These are phyloP conservation scores for Phyllotreta cruciferae DNA, from an alignment of 2,888 invertebrate genomes.

Conservation along the genomic window DNA sequence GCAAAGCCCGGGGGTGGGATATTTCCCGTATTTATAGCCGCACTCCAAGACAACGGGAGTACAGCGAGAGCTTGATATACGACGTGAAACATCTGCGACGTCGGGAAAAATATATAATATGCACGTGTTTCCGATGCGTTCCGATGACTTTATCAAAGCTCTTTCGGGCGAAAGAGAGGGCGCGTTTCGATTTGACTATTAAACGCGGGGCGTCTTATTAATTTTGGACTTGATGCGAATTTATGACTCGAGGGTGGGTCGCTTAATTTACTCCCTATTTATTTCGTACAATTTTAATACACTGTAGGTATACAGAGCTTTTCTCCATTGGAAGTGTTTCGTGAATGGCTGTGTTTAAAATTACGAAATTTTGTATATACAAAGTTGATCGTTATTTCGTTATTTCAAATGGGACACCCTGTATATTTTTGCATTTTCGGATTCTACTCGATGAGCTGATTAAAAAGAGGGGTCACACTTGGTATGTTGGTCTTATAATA, in stretches of 20 bases:
- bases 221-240: slow-evolving; percentile 15
- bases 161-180: slow-evolving; percentile 27
- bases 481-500: no score
- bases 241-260: slow-evolving; percentile 5
- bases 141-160: slow-evolving; percentile 34
- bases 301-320: no score
- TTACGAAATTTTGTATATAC: no score
- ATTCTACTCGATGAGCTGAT: no score
- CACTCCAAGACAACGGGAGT: slow-evolving; percentile 53
- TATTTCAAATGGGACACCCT: no score
- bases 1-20: slow-evolving; percentile 29
- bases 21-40: slow-evolving; percentile 51
- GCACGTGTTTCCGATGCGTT: slow-evolving; percentile 36
- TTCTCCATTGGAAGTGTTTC: no score
- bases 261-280: neutral
- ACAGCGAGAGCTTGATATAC: slow-evolving; percentile 45
- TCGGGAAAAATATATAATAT: slow-evolving; percentile 49
- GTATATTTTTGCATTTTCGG: no score
- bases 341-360: no score
- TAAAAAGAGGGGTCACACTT: no score
- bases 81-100: slow-evolving; percentile 51
- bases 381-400: no score
- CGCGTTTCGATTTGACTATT: slow-evolving; percentile 21
- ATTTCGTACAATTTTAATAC: no score
- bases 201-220: slow-evolving; percentile 7